A percentile compares a stretch with the other conserved stretches of the same genome.
These are phyloP conservation scores for Rhinogobio ventralis DNA, from an alignment of 2,797 vertebrate species.

Conservation along the genomic window DNA sequence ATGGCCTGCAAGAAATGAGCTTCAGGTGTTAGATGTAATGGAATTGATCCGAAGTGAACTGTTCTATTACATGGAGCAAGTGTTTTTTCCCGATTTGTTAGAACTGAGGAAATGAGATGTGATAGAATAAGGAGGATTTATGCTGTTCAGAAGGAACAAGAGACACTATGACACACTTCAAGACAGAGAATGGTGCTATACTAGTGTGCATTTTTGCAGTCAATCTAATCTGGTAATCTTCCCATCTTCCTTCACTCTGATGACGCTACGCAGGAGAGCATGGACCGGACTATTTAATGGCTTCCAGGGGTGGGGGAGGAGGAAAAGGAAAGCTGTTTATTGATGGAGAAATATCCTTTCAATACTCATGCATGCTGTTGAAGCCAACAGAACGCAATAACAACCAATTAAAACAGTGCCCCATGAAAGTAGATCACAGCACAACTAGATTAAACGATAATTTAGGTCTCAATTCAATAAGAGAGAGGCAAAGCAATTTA, in stretches of 20 bases:
- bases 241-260: constrained; percentile 27
- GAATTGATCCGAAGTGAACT: constrained; percentile 33
- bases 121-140: constrained; percentile 45
- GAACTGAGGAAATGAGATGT: constrained; percentile 32
- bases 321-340: constrained; percentile 61
- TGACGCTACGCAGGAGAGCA: constrained; percentile 37
- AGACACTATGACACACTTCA: constrained; percentile 17
- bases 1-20: constrained; percentile 13
- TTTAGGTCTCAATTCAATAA: constrained; percentile 76
- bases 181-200: background rate
- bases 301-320: constrained; percentile 47
- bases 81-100: constrained; percentile 35
- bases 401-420: constrained; percentile 65
- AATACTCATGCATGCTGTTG: constrained; percentile 53
- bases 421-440: constrained; percentile 72
- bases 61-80: constrained; percentile 36
- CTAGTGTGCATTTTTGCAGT: constrained; percentile 16
- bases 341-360: constrained; percentile 67
- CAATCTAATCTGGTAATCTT: constrained; percentile 41
- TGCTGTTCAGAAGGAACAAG: constrained; percentile 13
- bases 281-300: constrained; percentile 49
- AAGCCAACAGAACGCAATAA: constrained; percentile 57
- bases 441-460: constrained; percentile 80
- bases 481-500: constrained; percentile 69
- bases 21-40: constrained; percentile 35